These are phyloP conservation scores for Mesocricetus auratus DNA, from an alignment of 2,113 vertebrate genomes.

Conservation along the genomic window DNA sequence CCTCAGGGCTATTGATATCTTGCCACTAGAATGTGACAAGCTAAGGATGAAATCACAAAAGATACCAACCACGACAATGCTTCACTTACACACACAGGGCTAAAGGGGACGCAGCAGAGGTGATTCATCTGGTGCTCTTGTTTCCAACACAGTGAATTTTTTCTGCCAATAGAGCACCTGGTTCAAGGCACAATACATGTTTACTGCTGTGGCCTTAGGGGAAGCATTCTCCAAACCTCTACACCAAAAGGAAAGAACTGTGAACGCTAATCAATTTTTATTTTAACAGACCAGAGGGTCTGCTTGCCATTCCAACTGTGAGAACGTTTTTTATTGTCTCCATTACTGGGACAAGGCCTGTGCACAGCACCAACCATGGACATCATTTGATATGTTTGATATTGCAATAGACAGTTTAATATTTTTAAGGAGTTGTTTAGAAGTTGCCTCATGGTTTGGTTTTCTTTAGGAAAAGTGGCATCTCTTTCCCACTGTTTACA, in stretches of 20 bases:
- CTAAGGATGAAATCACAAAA: constrained; percentile 41
- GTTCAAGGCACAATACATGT: background rate
- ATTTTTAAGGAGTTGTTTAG: background rate
- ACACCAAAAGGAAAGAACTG: background rate
- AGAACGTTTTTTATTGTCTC: background rate
- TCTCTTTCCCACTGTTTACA: background rate
- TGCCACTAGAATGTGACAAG: background rate
- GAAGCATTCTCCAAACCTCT: constrained; percentile 4
- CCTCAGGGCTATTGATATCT: background rate
- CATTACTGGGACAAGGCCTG: background rate
- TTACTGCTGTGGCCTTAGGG: constrained; percentile 39
- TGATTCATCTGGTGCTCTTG: constrained; percentile 18
- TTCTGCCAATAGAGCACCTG: constrained; percentile 3
- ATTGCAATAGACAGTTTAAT: background rate
- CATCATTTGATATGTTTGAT: background rate
- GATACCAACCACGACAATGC: background rate
- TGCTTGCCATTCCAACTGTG: background rate
- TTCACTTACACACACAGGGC: constrained; percentile 13
- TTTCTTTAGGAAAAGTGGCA: background rate
- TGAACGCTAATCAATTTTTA: background rate
- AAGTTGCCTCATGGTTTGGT: background rate
- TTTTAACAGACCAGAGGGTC: background rate
- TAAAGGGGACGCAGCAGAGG: constrained; percentile 30
- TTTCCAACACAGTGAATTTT: background rate
- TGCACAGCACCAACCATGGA: background rate